These are phyloP conservation scores for Xanthia icteritia DNA, from an alignment of 2,888 invertebrate genomes.

Conservation along the genomic window DNA sequence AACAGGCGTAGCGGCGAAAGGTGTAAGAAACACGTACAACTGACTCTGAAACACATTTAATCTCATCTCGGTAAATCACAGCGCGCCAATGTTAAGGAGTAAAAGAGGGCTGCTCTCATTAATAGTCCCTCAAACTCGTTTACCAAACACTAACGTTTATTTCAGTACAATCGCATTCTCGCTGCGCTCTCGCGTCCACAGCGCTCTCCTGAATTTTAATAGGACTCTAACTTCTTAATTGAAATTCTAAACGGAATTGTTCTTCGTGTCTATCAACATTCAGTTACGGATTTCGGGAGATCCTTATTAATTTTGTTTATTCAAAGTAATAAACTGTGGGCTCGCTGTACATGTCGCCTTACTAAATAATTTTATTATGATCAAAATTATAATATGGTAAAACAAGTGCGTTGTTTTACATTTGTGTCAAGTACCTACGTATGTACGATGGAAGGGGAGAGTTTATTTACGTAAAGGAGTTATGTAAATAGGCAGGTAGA, in stretches of 20 bases:
- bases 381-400: conserved; percentile 55
- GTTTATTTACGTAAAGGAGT: conserved; percentile 55
- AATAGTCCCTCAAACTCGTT: conserved; percentile 71
- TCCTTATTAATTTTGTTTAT: conserved; percentile 74
- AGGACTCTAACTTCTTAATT: conserved; percentile 81
- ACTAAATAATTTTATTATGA: conserved; percentile 60
- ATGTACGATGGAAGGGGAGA: conserved; percentile 24
- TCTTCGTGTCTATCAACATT: conserved; percentile 79
- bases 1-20: conserved; percentile 27
- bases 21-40: conserved; percentile 57
- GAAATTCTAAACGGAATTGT: conserved; percentile 80
- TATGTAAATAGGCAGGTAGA: conserved; percentile 53
- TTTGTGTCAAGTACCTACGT: conserved; percentile 45
- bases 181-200: conserved; percentile 73
- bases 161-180: conserved; percentile 75
- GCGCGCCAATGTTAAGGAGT: conserved; percentile 51
- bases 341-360: conserved; percentile 56
- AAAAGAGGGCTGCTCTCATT: conserved; percentile 57
- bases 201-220: conserved; percentile 80
- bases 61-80: conserved; percentile 61
- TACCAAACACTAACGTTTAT: conserved; percentile 72
- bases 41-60: conserved; percentile 51
- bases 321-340: conserved; percentile 64
- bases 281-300: conserved; percentile 75
- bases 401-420: conserved; percentile 49